Percentiles rank a stretch among this genome's conserved stretches.
Evolutionary conservation across 2,797 vertebrate species (phyloP).

Genomic region (Stomatorhinus walkeri): DNA sequence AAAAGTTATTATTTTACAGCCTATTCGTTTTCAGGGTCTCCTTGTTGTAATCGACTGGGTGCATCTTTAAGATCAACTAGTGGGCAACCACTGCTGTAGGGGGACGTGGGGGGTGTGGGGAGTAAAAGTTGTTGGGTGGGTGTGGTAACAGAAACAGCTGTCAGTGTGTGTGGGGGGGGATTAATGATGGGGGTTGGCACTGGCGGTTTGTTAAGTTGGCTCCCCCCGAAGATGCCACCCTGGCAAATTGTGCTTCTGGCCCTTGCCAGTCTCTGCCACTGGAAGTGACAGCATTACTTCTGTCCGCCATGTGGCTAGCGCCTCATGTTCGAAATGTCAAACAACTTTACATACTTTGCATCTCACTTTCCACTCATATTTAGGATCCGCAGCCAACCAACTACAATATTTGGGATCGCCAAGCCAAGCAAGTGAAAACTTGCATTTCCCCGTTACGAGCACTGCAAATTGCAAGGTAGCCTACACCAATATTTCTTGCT

Average conservation of each 20-base stretch:
- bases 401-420: not conserved
- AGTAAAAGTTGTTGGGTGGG: not conserved
- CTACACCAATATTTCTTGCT: not conserved
- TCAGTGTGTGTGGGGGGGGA: not conserved
- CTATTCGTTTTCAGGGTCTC: not conserved
- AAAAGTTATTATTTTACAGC: not conserved
- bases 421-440: not conserved
- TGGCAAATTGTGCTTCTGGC: not conserved
- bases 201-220: not conserved
- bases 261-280: not conserved
- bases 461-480: not conserved
- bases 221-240: not conserved
- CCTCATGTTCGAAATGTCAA: not conserved
- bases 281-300: not conserved
- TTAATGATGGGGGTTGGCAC: not conserved
- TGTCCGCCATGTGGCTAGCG: not conserved
- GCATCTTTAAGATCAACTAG: not conserved
- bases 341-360: not conserved
- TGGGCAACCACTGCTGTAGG: not conserved
- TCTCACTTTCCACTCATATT: not conserved
- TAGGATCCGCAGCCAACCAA: not conserved
- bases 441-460: not conserved
- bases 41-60: not conserved
- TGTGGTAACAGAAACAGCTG: not conserved
- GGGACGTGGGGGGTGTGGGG: not conserved